Base-by-base conservation (phyloP, 1,140 invertebrate genomes). In the Drosophila tropicalis region DNA sequence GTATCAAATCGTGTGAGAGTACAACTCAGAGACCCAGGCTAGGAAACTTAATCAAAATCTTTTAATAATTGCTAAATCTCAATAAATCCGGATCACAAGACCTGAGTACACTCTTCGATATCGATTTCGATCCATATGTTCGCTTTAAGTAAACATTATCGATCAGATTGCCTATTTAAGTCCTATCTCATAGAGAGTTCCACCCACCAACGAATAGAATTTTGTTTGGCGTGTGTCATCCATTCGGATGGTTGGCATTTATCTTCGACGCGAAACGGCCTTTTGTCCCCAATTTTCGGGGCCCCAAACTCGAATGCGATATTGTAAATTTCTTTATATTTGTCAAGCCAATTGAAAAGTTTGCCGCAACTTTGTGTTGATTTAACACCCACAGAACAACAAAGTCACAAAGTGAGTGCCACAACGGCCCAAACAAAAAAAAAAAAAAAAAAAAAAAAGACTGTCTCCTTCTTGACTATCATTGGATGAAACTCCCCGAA, bases 311-410 rank as follows among this genome's bases (percentile, higher is more conserved):
- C 39, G 51, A 12, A 64, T 58, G 62, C 70, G 70, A 73, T 77
- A 63, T 72, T 86, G 68, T 85, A 78, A 81, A 85, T 86, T 85
- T 78, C 70, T 72, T 85, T 86, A 70, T 86, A 85, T 85, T 85
- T 85, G 81, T 86, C 82, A 85, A 85, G 70, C 81, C 81, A 85
- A 85, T 85, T 85, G 81, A 86, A 85, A 85, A 86, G 81, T 81
- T 76, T 81, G 68, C 47, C 55, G 64, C 66, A 85, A 86, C 82
- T 86, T 86, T 85, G 66, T 86, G 79, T 85, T 86, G 82, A 85
- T 81, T 85, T 79, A 85, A 86, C 81, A 84, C 81, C 66, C 75
- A 71, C 19, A 76, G 51, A 67, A 65, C 73, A 70, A 76, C 61
- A 71, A 77, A 77, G 73, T 77, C 73, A 51, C 39, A 56, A 61